Conservation (phyloP, 2,888 invertebrate genomes). For the Balanococcus diminutus region DNA sequence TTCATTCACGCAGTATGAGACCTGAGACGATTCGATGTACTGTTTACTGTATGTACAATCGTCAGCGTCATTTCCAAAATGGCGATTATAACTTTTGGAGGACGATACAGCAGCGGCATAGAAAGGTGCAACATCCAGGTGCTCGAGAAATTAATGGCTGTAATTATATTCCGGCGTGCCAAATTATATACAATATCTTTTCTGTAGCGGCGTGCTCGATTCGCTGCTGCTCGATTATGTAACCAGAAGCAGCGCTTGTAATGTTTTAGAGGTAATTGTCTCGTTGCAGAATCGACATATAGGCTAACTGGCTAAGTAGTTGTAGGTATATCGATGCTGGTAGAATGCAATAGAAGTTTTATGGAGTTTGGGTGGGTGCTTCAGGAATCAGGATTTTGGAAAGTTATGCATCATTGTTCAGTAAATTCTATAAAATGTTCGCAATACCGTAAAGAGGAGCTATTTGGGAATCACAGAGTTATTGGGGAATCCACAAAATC, state of each 20-base stretch:
- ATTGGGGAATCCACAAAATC: no score
- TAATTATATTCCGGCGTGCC: neutral
- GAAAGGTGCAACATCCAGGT: neutral
- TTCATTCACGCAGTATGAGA: no score
- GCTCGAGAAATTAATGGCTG: constrained; percentile 14
- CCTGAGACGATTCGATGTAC: no score
- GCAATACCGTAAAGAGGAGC: no score
- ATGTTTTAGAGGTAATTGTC: neutral
- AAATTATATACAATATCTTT: constrained; percentile 25
- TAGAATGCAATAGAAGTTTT: no score
- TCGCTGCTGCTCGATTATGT: neutral
- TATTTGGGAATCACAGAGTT: no score
- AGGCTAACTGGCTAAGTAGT: neutral
- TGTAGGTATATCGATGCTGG: neutral
- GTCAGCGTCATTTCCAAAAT: neutral
- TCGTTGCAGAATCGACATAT: neutral
- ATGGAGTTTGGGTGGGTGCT: no score
- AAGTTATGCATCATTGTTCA: no score
- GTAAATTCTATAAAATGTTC: no score
- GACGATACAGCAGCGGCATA: neutral
- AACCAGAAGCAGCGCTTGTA: neutral
- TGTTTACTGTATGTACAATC: neutral
- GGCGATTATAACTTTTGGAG: neutral
- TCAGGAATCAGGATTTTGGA: no score
- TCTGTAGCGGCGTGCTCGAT: no score